A percentile compares a stretch with the other conserved stretches of the same genome.
These are phyloP conservation scores for Tachyglossus aculeatus DNA, from an alignment of 2,797 vertebrate species.

Conservation along the genomic window DNA sequence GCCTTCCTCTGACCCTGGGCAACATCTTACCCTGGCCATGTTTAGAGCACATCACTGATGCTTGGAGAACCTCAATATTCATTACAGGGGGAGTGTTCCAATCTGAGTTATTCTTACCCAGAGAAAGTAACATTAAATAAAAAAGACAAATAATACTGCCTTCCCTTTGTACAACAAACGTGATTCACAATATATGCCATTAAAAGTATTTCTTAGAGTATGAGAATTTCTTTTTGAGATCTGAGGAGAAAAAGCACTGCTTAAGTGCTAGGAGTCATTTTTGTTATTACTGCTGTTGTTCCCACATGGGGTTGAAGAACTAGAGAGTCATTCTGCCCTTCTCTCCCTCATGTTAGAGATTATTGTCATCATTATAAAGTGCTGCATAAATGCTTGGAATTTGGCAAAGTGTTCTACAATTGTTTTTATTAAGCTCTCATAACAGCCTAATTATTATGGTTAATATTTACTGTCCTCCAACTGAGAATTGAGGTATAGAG, in stretches of 20 bases:
- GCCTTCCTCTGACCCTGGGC: too few species aligned
- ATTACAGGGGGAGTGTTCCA: too few species aligned
- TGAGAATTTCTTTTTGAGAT: not conserved
- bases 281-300: constrained; percentile 8
- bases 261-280: not conserved
- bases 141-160: not conserved
- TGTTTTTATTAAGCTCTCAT: constrained; percentile 43
- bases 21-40: too few species aligned
- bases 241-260: not conserved
- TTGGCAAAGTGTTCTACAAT: too few species aligned
- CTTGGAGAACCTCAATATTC: not conserved
- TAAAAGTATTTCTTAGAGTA: too few species aligned
- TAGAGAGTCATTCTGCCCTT: not conserved
- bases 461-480: constrained; percentile 7
- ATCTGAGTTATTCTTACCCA: not conserved
- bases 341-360: constrained; percentile 5
- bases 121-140: not conserved
- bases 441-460: constrained; percentile 7
- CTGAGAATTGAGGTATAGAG: not conserved
- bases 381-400: constrained; percentile 14
- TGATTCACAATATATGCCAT: too few species aligned
- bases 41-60: not conserved
- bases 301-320: not conserved
- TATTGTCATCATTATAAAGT: constrained; percentile 1
- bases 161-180: not conserved